A percentile compares a stretch with the other conserved stretches of the same genome.
phyloP scores from a whole-genome alignment of 2,797 vertebrate species.

The Erethizon dorsatum region DNA sequence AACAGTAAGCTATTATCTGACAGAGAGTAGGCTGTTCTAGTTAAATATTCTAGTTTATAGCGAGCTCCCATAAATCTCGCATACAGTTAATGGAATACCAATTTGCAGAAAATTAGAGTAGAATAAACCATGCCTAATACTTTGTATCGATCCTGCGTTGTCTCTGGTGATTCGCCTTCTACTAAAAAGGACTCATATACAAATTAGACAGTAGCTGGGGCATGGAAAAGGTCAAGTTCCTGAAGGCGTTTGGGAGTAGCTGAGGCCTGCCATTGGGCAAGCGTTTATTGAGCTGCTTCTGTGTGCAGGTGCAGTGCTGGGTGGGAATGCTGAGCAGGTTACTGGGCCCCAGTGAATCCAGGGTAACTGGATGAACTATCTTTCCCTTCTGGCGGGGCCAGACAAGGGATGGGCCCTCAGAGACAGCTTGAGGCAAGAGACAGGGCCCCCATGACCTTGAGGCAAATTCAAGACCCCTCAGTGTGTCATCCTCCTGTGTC shows the following conservation, averaged over 20 bases:
- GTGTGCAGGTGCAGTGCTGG: background rate
- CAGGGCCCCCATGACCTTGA: background rate
- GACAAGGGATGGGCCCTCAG: background rate
- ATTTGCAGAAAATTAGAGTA: slow-evolving; percentile 75
- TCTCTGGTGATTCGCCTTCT: slow-evolving; percentile 73
- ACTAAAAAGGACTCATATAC: slow-evolving; percentile 66
- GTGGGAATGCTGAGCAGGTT: background rate
- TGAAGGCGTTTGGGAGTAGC: slow-evolving; percentile 62
- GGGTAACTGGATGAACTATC: background rate
- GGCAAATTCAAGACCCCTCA: background rate
- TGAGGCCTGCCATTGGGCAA: background rate
- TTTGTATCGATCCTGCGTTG: slow-evolving; percentile 76
- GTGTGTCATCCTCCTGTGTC: background rate
- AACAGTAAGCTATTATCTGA: slow-evolving; percentile 77
- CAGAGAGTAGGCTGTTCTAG: slow-evolving; percentile 73
- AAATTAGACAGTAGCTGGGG: slow-evolving; percentile 72
- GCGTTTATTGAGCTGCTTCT: slow-evolving; percentile 42
- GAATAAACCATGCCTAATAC: slow-evolving; percentile 71
- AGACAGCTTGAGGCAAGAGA: background rate
- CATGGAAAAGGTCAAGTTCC: slow-evolving; percentile 74
- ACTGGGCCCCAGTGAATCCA: background rate
- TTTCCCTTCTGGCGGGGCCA: background rate
- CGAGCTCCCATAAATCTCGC: slow-evolving; percentile 71
- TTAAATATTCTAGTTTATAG: slow-evolving; percentile 82
- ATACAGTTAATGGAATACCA: slow-evolving; percentile 81